phyloP scores from a whole-genome alignment of 1,140 invertebrate genomes.

The Sycobia sp. region DNA sequence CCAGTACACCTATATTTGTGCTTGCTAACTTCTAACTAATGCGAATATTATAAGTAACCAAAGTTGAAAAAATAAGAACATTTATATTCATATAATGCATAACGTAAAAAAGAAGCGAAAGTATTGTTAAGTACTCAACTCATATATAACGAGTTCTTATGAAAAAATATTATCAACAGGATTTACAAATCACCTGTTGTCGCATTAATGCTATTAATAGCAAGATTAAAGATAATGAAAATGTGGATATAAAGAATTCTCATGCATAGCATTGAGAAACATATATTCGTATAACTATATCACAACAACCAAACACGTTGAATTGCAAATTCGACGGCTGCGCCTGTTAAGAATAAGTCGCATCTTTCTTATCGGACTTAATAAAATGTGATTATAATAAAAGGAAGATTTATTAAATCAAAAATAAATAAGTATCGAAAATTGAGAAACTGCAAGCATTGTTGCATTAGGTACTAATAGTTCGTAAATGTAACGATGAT shows the following conservation, averaged over 20 bases:
- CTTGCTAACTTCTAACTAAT: conserved; percentile 24
- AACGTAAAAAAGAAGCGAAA: conserved; percentile 15
- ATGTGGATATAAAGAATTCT: conserved; percentile 17
- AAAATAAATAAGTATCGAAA: conserved; percentile 31
- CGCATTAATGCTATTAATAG: background rate
- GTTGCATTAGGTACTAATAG: conserved; percentile 37
- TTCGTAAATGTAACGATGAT: conserved; percentile 22
- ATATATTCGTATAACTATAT: conserved; percentile 19
- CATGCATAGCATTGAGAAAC: conserved; percentile 5
- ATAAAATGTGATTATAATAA: background rate
- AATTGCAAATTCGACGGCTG: conserved; percentile 8
- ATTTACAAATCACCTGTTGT: conserved; percentile 7
- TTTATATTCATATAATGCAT: conserved; percentile 10
- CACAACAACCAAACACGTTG: conserved; percentile 4
- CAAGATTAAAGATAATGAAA: conserved; percentile 22
- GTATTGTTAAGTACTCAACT: conserved; percentile 36
- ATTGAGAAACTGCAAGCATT: conserved; percentile 37
- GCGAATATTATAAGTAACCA: conserved; percentile 5
- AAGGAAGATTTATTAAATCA: conserved; percentile 13
- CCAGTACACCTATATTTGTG: conserved; percentile 20
- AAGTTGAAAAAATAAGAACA: conserved; percentile 12
- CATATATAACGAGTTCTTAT: conserved; percentile 4
- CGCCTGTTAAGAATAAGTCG: conserved; percentile 3
- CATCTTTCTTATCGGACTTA: background rate
- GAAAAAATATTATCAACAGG: conserved; percentile 1